phyloP scores from a whole-genome alignment of 2,113 vertebrate genomes.

The Paramisgurnus dabryanus region DNA sequence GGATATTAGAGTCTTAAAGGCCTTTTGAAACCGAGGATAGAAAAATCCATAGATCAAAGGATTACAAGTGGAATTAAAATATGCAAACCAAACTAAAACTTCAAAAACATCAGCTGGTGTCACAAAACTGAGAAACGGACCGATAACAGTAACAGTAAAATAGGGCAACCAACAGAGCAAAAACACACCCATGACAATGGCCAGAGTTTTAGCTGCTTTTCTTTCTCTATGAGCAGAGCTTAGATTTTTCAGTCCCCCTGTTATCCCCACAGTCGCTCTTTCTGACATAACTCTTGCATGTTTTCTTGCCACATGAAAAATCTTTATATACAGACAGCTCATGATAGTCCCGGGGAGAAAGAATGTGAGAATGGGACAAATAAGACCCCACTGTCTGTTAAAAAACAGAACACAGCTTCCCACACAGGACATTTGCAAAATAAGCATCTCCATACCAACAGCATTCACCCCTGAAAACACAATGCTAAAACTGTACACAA shows the following conservation, averaged over 20 bases:
- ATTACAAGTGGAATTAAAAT: conserved; percentile 49
- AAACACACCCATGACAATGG: conserved; percentile 52
- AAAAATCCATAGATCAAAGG: conserved; percentile 52
- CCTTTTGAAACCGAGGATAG: conserved; percentile 50
- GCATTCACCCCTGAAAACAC: conserved; percentile 43
- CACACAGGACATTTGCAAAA: conserved; percentile 30
- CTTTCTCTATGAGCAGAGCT: conserved; percentile 41
- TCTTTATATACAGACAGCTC: conserved; percentile 50
- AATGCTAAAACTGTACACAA: conserved; percentile 42
- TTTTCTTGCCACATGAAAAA: conserved; percentile 44
- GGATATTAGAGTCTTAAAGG: conserved; percentile 44
- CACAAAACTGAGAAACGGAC: conserved; percentile 37
- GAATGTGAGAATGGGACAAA: conserved; percentile 35
- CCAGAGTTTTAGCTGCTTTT: conserved; percentile 52
- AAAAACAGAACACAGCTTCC: conserved; percentile 48
- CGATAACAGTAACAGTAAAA: background rate
- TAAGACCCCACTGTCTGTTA: conserved; percentile 45
- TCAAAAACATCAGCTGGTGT: conserved; percentile 43
- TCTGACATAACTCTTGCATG: conserved; percentile 47
- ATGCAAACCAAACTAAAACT: conserved; percentile 48
- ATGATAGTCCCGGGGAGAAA: conserved; percentile 47
- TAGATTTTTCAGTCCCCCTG: background rate
- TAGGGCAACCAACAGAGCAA: conserved; percentile 40
- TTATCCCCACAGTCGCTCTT: background rate
- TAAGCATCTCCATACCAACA: conserved; percentile 31